Evolutionary conservation across 2,113 vertebrate species (phyloP), one percentile per base, ranked within the genome.

Genomic region (Periophthalmus modestus): DNA sequence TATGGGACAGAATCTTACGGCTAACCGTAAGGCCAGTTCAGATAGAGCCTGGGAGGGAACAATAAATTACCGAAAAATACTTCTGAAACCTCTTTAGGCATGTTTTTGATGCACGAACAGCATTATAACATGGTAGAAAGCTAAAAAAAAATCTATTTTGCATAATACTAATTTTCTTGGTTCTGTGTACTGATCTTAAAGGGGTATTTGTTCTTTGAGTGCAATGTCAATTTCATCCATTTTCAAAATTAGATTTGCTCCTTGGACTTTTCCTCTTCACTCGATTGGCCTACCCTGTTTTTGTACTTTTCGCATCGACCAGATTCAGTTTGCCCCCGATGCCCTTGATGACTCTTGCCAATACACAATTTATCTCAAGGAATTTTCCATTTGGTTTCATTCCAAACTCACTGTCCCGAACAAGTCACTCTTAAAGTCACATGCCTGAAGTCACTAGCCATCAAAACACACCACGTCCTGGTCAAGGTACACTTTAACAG

Each of bases 251-350:
- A 57, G 10, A 28, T 59, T n/a, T 2, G 52, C 52, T 34, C 5
- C 28, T 62, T 62, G 15, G 59, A 62, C 28, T 62, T 62, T 36
- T 62, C 16, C 28, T 62, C 15, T 34, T 28, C 28, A 46, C 19
- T 39, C 19, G 5, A 24, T 58, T 28, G 57, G 4, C 36, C 61
- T n/a, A 46, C 34, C 11, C 18, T 21, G 63, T n/a, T 66, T 67
- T 67, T 28, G 66, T 48, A 47, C 66, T 28, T 67, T 24, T 48
- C 66, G 23, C 21, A 48, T 23, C 39, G n/a, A 67, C 57, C 57
- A 28, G 66, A 43, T 67, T 13, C 39, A 67, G 39, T 24, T 46
- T 67, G 66, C 66, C 39, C 66, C 47, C 21, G 21, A 11, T 67
- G 66, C n/a, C 43, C 39, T 67, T 67, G 66, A 43, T 67, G 4